Conservation (phyloP, 2,888 invertebrate genomes). For the Plagodis dolabraria region DNA sequence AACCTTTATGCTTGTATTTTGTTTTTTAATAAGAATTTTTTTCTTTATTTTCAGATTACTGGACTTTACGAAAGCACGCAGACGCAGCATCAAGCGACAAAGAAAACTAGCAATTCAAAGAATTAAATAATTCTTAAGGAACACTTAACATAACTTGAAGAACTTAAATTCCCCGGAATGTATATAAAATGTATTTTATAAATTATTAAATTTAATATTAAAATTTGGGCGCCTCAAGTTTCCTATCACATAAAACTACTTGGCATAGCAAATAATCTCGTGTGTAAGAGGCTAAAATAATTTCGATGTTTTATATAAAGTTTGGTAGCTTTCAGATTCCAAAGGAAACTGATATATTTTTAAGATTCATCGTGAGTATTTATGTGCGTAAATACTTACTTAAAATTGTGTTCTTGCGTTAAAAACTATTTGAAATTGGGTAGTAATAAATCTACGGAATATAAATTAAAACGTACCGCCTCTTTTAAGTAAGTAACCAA, state of each 20-base stretch:
- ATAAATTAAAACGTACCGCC: too few relatives aligned
- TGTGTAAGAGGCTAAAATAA: constrained; percentile 23
- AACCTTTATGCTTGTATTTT: background rate
- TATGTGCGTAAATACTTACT: too few relatives aligned
- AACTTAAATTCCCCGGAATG: background rate
- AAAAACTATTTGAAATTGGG: too few relatives aligned
- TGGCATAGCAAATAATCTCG: constrained; percentile 8
- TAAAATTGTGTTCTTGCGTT: background rate
- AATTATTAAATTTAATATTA: constrained; percentile 47
- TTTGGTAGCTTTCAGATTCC: constrained; percentile 28
- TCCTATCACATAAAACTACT: constrained; percentile 11
- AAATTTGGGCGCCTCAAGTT: constrained; percentile 34
- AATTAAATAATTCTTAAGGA: constrained; percentile 6
- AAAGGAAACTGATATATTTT: constrained; percentile 23
- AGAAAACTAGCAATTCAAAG: constrained; percentile 63
- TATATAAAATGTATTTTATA: constrained; percentile 42
- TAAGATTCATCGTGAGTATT: constrained; percentile 6
- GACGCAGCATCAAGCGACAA: constrained; percentile 75
- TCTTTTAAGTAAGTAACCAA: too few relatives aligned
- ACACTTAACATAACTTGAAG: constrained; percentile 6
- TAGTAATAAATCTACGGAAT: too few relatives aligned
- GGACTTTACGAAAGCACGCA: constrained; percentile 78
- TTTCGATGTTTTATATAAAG: constrained; percentile 5
- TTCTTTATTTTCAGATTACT: constrained; percentile 79
- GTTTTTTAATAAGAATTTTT: constrained; percentile 4